A percentile compares a stretch with the other conserved stretches of the same genome.
phyloP scores from a whole-genome alignment of 2,888 invertebrate genomes.

The Callyntrura guangdongensis region DNA sequence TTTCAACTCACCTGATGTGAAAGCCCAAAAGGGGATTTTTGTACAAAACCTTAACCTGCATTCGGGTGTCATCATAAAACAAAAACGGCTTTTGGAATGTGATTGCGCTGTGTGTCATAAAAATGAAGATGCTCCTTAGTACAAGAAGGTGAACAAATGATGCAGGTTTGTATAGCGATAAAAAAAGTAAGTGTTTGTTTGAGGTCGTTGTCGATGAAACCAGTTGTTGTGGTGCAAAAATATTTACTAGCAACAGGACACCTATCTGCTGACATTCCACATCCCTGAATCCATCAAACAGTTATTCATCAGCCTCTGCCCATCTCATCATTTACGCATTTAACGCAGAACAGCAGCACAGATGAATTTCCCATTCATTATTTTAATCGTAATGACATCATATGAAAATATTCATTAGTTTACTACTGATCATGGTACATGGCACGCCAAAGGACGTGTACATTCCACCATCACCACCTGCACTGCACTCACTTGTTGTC shows the following conservation, averaged over 20 bases:
- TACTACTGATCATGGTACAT: neutral
- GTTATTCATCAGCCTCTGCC: neutral
- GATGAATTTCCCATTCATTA: slow-evolving; percentile 66
- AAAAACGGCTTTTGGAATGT: neutral
- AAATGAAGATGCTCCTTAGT: neutral
- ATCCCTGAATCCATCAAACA: neutral
- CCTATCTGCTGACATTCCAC: neutral
- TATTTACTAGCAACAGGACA: slow-evolving; percentile 10
- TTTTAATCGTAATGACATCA: slow-evolving; percentile 70
- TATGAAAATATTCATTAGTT: slow-evolving; percentile 60
- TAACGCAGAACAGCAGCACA: slow-evolving; percentile 17
- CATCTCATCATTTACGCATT: slow-evolving; percentile 48
- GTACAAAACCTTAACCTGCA: slow-evolving; percentile 47
- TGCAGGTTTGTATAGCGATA: neutral
- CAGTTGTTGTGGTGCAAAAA: neutral
- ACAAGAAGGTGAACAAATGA: neutral
- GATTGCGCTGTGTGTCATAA: neutral
- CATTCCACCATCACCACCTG: too few relatives aligned
- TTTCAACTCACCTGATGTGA: neutral
- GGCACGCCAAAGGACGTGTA: slow-evolving; percentile 7
- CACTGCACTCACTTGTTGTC: too few relatives aligned
- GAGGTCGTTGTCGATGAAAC: slow-evolving; percentile 31
- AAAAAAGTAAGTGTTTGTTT: neutral
- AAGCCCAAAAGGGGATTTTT: too few relatives aligned
- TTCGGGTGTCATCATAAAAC: slow-evolving; percentile 34